These are phyloP conservation scores for Pilophorus perplexus DNA, from an alignment of 2,888 invertebrate species.

Conservation along the genomic window DNA sequence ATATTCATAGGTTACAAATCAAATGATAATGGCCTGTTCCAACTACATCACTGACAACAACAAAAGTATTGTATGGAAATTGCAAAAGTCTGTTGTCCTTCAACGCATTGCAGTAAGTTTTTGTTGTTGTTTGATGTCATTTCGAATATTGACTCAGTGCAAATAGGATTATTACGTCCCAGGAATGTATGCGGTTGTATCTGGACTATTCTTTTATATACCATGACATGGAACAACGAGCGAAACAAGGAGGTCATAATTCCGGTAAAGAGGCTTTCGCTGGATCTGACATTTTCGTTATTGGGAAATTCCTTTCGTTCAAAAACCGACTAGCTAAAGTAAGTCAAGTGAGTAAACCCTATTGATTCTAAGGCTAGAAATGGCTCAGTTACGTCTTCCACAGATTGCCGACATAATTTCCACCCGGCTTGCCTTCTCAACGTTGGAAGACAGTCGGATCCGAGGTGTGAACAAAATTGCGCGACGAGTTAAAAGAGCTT, in stretches of 20 bases:
- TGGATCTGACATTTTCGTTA: constrained; percentile 84
- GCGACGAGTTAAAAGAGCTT: constrained; percentile 21
- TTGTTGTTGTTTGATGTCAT: neutral
- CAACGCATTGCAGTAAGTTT: constrained; percentile 65
- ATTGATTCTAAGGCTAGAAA: neutral
- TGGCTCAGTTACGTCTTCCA: neutral
- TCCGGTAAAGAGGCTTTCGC: constrained; percentile 72
- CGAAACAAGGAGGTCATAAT: constrained; percentile 47
- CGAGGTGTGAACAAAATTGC: constrained; percentile 35
- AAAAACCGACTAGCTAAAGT: constrained; percentile 60
- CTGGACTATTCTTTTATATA: constrained; percentile 61
- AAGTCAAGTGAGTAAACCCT: neutral
- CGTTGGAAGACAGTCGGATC: constrained; percentile 33
- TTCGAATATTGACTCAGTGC: too few species aligned
- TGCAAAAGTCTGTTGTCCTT: constrained; percentile 65
- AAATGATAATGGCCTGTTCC: constrained; percentile 79
- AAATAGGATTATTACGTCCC: too few species aligned
- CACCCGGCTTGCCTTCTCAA: constrained; percentile 27
- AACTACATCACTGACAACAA: constrained; percentile 70
- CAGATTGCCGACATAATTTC: constrained; percentile 35
- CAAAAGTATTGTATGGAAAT: constrained; percentile 72
- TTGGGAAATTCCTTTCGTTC: constrained; percentile 83
- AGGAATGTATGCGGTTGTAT: constrained; percentile 59
- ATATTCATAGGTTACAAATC: constrained; percentile 75
- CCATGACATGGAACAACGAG: constrained; percentile 60